Base-by-base conservation (phyloP, 2,797 vertebrate genomes). In the Urocyon cinereoargenteus region DNA sequence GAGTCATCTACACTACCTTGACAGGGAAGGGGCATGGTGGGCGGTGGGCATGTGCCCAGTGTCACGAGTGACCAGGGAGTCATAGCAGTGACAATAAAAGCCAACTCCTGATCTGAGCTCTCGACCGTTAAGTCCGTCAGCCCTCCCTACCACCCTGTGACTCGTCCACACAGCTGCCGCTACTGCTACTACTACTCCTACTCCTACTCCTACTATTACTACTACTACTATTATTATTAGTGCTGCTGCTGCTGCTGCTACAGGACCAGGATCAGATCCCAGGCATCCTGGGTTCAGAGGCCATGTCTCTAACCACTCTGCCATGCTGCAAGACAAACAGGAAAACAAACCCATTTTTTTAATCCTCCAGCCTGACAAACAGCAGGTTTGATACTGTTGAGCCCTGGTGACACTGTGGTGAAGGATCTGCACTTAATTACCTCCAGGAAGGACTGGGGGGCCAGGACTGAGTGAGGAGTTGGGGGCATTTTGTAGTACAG, bases 61-160 rank as follows among this genome's bases (percentile, higher is more conserved):
- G 3, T 12, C 72, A 31, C 0, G 5, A 19, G 64, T 14, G 34
- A 36, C 13, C 10, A 2, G 34, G 49, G 73, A 59, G 1, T 10
- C 13, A 2, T 4, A 18, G 87, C 22, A 16, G 10, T 6, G 57
- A 8, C 10, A 31, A 26, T 19, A 18, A 64, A 34, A 13, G 5
- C 82, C 82, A 36, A 0, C 26, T 19, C 24, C 36, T 45, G 1
- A 16, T 26, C 34, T 2, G 16, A 28, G 53, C 72, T 5, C 31
- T 11, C 6, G 45, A 5, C 14, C 6, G 0, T 18, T 31, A 28
- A 9, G 15, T 16, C 10, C 59, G 9, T 21, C 62, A 19, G 5
- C 55, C 22, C 40, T 19, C 66, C 53, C 19, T 0, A 2, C 8
- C 22, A 0, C 1, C 15, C 82, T 14, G 31, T 24, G 15, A 16